Evolutionary conservation across 2,113 vertebrate genomes (phyloP).

Genomic region (Notechis scutatus): DNA sequence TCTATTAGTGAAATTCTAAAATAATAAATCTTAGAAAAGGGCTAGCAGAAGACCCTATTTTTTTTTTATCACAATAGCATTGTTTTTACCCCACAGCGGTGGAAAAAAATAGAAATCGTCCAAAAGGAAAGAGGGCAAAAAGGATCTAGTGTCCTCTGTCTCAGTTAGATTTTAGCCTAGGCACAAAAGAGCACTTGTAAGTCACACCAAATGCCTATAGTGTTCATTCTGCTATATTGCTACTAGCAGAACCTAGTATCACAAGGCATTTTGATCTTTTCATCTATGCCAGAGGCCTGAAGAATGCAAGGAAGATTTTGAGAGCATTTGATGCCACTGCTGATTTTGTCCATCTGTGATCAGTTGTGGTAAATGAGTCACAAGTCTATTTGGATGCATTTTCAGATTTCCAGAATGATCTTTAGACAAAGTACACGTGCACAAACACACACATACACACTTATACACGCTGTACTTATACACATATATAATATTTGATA

Average conservation of each 20-base stretch:
- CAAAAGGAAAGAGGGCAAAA: background rate
- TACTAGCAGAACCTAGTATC: background rate
- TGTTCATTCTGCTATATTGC: background rate
- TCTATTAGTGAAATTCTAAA: background rate
- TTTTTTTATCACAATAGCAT: background rate
- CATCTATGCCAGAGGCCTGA: background rate
- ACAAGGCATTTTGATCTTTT: background rate
- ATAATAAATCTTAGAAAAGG: background rate
- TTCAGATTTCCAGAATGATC: background rate
- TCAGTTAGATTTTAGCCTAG: background rate
- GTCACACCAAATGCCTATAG: background rate
- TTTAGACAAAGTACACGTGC: rapidly evolving
- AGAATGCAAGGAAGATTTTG: background rate
- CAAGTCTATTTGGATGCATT: background rate
- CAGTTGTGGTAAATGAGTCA: background rate
- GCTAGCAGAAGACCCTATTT: background rate
- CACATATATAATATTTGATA: background rate
- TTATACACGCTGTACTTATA: background rate
- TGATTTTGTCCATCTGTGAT: background rate
- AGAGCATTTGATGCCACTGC: background rate
- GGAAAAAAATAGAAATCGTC: background rate
- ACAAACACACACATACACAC: background rate
- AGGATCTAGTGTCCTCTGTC: background rate
- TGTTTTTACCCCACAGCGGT: background rate
- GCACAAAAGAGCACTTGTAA: background rate